Conservation (phyloP, 2,888 invertebrate species). For the Ellobium chinense region DNA sequence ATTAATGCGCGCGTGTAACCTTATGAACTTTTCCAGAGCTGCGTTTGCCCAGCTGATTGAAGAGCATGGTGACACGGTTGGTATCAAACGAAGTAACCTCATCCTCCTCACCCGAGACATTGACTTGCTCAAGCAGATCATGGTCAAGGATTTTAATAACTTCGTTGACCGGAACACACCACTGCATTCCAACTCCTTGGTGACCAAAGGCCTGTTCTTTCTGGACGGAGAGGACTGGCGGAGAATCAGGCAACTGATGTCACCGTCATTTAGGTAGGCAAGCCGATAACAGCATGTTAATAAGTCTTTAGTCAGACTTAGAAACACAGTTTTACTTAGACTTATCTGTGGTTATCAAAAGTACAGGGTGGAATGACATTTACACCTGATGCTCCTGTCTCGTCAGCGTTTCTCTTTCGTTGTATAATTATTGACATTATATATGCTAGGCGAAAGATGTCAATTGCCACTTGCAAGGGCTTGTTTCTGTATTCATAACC, state of each 20-base stretch:
- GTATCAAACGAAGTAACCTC: neutral
- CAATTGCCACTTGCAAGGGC: no score
- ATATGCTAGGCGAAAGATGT: no score
- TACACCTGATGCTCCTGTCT: no score
- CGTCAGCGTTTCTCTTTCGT: no score
- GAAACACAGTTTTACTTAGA: no score
- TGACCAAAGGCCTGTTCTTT: slow-evolving; percentile 22
- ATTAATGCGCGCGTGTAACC: no score
- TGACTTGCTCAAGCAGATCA: slow-evolving; percentile 16
- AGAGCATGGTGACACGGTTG: slow-evolving; percentile 31
- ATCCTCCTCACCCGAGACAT: slow-evolving; percentile 23
- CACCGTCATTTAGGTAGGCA: slow-evolving; percentile 41
- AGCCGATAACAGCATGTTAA: no score
- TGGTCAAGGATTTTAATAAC: slow-evolving; percentile 44
- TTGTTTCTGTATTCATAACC: no score
- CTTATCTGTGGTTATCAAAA: no score
- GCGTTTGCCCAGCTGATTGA: slow-evolving; percentile 11
- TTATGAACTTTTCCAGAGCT: neutral
- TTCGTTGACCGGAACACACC: slow-evolving; percentile 16
- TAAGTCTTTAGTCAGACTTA: no score
- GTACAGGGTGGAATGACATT: no score
- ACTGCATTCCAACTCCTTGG: neutral
- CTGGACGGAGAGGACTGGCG: slow-evolving; percentile 27
- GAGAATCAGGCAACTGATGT: slow-evolving; percentile 24
- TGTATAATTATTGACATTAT: no score